Evolutionary conservation across 1,140 invertebrate species (phyloP).

Genomic region (Proctacanthus coquilletti): DNA sequence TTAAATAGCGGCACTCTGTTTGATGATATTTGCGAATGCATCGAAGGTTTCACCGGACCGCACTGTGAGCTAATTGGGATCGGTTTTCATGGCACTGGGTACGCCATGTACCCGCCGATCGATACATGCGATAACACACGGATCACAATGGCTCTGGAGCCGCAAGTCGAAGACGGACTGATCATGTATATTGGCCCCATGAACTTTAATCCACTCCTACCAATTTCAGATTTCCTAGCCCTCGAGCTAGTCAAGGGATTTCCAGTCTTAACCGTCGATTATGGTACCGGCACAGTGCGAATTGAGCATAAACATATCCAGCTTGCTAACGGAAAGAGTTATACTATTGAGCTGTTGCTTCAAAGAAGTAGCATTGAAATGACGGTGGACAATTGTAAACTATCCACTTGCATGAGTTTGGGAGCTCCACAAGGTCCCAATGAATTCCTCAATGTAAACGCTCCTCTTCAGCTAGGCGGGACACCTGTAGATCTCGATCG

Average conservation of each 20-base stretch:
- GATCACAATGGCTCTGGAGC: constrained; percentile 63
- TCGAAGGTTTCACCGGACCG: constrained; percentile 63
- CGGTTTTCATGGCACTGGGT: constrained; percentile 73
- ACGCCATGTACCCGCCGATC: constrained; percentile 75
- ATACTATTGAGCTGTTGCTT: constrained; percentile 67
- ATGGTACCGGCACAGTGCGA: constrained; percentile 65
- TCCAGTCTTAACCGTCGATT: constrained; percentile 73
- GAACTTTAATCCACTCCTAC: constrained; percentile 38
- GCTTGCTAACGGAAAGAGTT: constrained; percentile 60
- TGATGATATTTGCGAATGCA: constrained; percentile 45
- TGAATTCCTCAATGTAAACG: constrained; percentile 74
- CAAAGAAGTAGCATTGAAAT: constrained; percentile 53
- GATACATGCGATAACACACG: constrained; percentile 58
- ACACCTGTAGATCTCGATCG: constrained; percentile 42
- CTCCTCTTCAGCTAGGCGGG: constrained; percentile 76
- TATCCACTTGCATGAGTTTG: constrained; percentile 53
- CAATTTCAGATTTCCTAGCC: constrained; percentile 74
- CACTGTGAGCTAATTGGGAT: constrained; percentile 77
- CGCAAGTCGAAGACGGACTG: constrained; percentile 56
- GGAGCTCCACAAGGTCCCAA: constrained; percentile 51
- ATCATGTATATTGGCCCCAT: constrained; percentile 87
- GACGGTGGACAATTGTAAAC: constrained; percentile 58
- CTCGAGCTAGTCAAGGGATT: constrained; percentile 74
- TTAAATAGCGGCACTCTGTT: constrained; percentile 52
- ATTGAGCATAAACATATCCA: constrained; percentile 57